Evolutionary conservation across 2,888 invertebrate species (phyloP).

Genomic region (Megaustenia siamemsis): DNA sequence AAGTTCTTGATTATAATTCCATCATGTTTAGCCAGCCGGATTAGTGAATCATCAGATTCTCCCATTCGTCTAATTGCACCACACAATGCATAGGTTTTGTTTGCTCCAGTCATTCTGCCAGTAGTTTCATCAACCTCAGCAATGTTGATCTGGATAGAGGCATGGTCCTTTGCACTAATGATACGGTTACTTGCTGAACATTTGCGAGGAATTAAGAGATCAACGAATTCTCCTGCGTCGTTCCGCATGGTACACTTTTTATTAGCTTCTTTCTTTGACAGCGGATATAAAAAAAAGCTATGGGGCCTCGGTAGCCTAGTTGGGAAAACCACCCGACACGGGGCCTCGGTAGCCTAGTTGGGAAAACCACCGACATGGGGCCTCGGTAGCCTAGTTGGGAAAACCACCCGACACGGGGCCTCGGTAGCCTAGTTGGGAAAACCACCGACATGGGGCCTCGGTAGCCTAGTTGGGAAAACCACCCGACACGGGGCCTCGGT

Average conservation of each 20-base stretch:
- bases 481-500: no score
- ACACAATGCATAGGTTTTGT: constrained; percentile 97
- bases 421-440: no score
- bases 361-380: no score
- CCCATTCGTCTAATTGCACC: constrained; percentile 97
- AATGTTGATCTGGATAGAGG: constrained; percentile 96
- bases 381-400: no score
- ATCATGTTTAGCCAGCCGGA: constrained; percentile 95
- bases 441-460: no score
- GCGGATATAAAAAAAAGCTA: no score
- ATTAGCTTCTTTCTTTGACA: no score
- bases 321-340: no score
- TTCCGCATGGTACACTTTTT: constrained; percentile 99
- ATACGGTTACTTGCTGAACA: constrained; percentile 99
- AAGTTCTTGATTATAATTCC: constrained; percentile 93
- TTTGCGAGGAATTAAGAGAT: constrained; percentile 99
- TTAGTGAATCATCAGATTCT: constrained; percentile 97
- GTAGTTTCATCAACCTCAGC: constrained; percentile 90
- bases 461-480: no score
- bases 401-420: no score
- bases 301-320: no score
- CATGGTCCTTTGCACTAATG: constrained; percentile 99
- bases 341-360: no score
- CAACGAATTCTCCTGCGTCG: constrained; percentile 99
- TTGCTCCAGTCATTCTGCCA: constrained; percentile 92